phyloP scores from a whole-genome alignment of 2,888 invertebrate species.

The Scaptomyza tumidula region DNA sequence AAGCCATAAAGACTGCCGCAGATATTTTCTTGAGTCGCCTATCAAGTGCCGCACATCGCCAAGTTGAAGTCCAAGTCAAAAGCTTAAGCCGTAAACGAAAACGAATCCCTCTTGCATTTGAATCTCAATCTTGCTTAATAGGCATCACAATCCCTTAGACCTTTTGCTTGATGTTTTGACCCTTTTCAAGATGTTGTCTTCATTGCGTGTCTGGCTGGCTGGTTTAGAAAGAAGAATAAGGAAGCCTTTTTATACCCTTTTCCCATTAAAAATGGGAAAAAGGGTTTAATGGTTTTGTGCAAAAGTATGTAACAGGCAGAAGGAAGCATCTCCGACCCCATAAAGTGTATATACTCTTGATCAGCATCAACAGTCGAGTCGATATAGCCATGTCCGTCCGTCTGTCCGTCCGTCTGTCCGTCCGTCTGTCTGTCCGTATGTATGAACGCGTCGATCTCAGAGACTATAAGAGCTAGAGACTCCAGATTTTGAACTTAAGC shows the following conservation, averaged over 20 bases:
- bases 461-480: too few relatives aligned
- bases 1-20: constrained; percentile 63
- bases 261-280: too few relatives aligned
- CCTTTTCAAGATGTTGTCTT: constrained; percentile 81
- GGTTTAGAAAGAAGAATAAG: constrained; percentile 52
- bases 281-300: too few relatives aligned
- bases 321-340: too few relatives aligned
- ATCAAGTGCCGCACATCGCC: constrained; percentile 70
- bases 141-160: constrained; percentile 57
- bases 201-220: constrained; percentile 67
- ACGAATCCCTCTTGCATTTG: constrained; percentile 61
- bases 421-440: too few relatives aligned
- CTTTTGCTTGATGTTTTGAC: constrained; percentile 76
- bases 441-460: too few relatives aligned
- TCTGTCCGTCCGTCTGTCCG: too few relatives aligned
- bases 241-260: constrained; percentile 61
- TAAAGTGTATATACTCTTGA: too few relatives aligned
- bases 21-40: constrained; percentile 46
- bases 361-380: too few relatives aligned
- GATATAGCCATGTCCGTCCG: too few relatives aligned
- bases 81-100: constrained; percentile 31
- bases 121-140: constrained; percentile 55
- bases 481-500: too few relatives aligned
- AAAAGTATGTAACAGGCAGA: too few relatives aligned
- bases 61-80: constrained; percentile 43